Evolutionary conservation across 1,140 invertebrate genomes (phyloP), one percentile per base, ranked within the genome.

Genomic region (Diachasmimorpha longicaudata): DNA sequence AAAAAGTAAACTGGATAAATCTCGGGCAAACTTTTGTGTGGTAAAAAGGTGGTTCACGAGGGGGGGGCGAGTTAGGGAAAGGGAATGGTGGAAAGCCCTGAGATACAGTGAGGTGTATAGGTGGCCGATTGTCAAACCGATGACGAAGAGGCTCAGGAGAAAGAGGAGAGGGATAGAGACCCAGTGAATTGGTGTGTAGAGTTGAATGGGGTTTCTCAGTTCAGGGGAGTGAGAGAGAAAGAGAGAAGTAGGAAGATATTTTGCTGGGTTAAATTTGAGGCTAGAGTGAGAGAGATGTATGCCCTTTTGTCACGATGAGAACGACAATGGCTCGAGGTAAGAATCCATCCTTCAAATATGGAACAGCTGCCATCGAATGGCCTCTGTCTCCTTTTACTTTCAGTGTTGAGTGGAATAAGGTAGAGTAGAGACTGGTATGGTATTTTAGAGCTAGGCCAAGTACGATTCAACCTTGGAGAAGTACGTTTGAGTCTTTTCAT

Each of bases 281-380:
- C 0, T 16, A 6, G 69, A 68, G 46, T 19, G 52, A 75, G 77
- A 77, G 80, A 81, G 78, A 81, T 82, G 78, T 80, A 63, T 16
- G 75, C 77, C 83, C 86, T 84, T 88, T 88, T 88, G 86, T 88
- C 81, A 81, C 5, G 58, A 63, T 75, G 71, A 70, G 83, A 80
- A 75, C 66, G 48, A 88, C 85, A 87, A 87, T 87, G 86, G 19
- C 83, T 80, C 78, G 81, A 55, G 68, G 16, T 70, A 87, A 85
- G 85, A 87, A 86, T 85, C 83, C 85, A 86, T 87, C 85, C 84
- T 87, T 87, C 85, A 85, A 87, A 87, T 86, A 82, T 88, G 83
- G 86, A 87, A 85, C 86, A 87, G 85, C 86, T 87, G 86, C 85
- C 85, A 85, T 85, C 85, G 83, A 86, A 86, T 85, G 78, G 83